A percentile compares a stretch with the other conserved stretches of the same genome.
Evolutionary conservation across 2,113 vertebrate genomes (phyloP).

Genomic region (Cheilinus undulatus): DNA sequence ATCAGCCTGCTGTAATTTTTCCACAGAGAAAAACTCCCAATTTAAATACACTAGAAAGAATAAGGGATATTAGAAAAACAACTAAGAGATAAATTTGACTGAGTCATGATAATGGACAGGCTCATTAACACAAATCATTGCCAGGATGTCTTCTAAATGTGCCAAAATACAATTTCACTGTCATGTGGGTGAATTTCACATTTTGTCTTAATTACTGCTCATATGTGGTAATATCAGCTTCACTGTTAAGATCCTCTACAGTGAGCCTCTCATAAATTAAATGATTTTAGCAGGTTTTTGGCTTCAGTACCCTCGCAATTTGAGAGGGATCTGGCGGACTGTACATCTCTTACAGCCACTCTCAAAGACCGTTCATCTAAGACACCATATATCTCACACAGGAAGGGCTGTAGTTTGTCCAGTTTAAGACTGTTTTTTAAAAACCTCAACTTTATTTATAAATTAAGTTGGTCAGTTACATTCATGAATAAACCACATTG

Average conservation of each 20-base stretch:
- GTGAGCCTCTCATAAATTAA: neutral
- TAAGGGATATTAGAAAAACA: neutral
- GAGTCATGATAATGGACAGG: too few relatives aligned
- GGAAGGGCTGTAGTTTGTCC: too few relatives aligned
- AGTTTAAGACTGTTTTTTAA: too few relatives aligned
- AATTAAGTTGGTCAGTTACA: too few relatives aligned
- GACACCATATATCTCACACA: conserved; percentile 8
- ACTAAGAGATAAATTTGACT: too few relatives aligned
- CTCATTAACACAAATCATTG: neutral
- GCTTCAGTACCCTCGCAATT: neutral
- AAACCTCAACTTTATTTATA: too few relatives aligned
- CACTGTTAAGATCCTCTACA: conserved; percentile 18
- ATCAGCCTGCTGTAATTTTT: neutral
- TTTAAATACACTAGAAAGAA: neutral
- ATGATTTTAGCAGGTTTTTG: conserved; percentile 29
- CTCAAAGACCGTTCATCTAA: too few relatives aligned
- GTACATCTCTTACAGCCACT: too few relatives aligned
- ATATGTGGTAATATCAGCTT: conserved; percentile 4
- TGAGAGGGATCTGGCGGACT: too few relatives aligned
- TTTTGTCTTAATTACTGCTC: conserved; percentile 27
- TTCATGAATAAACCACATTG: too few relatives aligned
- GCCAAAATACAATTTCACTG: neutral
- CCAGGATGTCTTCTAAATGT: neutral
- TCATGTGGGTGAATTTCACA: neutral
- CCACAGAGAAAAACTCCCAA: neutral